Base-by-base conservation (phyloP, 2,797 vertebrate species). In the Petrocephalus schoutedeni region DNA sequence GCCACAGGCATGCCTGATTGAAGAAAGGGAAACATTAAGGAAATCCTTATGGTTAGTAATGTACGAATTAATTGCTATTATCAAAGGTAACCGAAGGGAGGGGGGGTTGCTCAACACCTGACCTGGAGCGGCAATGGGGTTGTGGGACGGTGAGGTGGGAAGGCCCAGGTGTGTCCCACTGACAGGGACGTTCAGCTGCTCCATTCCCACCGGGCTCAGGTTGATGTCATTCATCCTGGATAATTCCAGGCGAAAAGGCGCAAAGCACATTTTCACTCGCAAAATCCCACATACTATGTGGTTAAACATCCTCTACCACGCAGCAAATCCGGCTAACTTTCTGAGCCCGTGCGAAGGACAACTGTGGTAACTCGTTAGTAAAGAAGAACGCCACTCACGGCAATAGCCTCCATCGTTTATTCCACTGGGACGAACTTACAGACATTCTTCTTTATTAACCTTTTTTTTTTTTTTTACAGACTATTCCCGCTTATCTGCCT, bases 221-320 rank as follows among this genome's bases (percentile, higher is more conserved):
- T 98, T 99, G 96, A 99, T 97, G 91, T 99, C 98, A 92, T 99
- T 99, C 98, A 99, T 99, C 91, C 98, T 99, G 89, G 32, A 87
- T 28, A 36, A 19, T 19, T n/a, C 28, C 51, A 36, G 36, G 28
- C 28, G 28, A 28, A 28, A 28, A 28, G 28, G 28, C 41, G 41
- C 41, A 45, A 45, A 45, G 41, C 41, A 45, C 41, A 4, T 45
- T 45, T 45, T 45, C 41, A 45, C 41, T 4, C 36, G 74, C 67
- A 77, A 32, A 82, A 51, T 23, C 10, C 2, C 36, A 32, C 56
- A 83, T 28, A 28, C 28, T 28, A 28, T 5, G 51, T 8, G 4
- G 80, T 5, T 36, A 53, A 51, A 12, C 21, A 21, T 32, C 23
- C 36, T n/a, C 4, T 10, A n/a, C 53, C 74, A 89, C 41, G 87